Base-by-base conservation (phyloP, 2,888 invertebrate species). In the Parapristionchus giblindavisi region DNA sequence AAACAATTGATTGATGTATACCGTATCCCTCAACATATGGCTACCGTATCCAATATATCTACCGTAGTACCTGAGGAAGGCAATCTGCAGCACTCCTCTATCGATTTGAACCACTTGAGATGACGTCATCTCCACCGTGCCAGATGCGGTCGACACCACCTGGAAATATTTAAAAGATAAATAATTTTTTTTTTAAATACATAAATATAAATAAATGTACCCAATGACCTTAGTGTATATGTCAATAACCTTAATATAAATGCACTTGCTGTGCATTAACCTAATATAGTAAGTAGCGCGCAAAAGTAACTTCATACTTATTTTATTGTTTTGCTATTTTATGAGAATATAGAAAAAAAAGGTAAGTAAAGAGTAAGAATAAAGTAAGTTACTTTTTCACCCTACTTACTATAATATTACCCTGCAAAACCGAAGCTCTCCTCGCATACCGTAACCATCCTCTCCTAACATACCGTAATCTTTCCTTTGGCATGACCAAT, bases 41-140 rank as follows among this genome's bases (percentile, higher is more conserved):
- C 8, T 3, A 24, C n/a, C 5, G 11, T 5, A 17, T 27, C 1
- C 8, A 3, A 32, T 11, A 58, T 8, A 1, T 32, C 58, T 61
- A 61, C 61, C 36, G 61, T 61, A 61, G 1, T 32, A 92, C 87
- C 93, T 93, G 79, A 93, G 92, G 87, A 92, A 93, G 91, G 92
- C 91, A 77, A 92, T 90, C 88, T 94, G 93, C 54, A 95, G 89
- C 3, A 95, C 93, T 29, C 94, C 94, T 6, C 93, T 92, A 78
- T 93, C 93, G 6, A 93, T 93, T 5, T 94, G 93, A 87, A 94
- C 94, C 6, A 93, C 93, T 88, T 94, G 94, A 21, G 77, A 76
- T 4, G 80, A 76, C 32, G 78, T 51, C 36, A 80, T 72, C 34
- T 79, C 63, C 21, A 82, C 43, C 29, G 76, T 58, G 14, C 81